Evolutionary conservation across 2,797 vertebrate species (phyloP), one percentile per base, ranked within the genome.

Genomic region (Platyrinchus mystaceus): DNA sequence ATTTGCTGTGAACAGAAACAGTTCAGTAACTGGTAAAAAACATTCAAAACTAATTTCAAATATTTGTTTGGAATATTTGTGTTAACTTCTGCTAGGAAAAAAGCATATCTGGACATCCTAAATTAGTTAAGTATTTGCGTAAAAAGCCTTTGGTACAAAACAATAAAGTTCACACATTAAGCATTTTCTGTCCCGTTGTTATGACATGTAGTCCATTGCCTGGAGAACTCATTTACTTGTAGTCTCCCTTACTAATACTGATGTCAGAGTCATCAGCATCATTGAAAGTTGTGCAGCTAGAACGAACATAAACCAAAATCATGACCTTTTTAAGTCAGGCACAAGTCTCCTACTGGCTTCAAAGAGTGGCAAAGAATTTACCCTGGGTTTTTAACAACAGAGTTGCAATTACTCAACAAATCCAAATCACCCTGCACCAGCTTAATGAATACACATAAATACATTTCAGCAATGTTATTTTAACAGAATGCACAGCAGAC

Each of bases 161-260:
- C 12, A 59, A 36, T 36, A 66, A 67, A 50, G 5, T 52, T 83
- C 53, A 55, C 11, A 80, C 2, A 28, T 49, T 17, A 63, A 66
- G 27, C 6, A 49, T 52, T 52, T 69, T 84, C 58, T 67, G 37
- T 46, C 47, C 34, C 5, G 0, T 58, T 92, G 41, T 30, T 67
- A n/a, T 0, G 2, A 66, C 2, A 4, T 41, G 32, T 4, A 74
- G 30, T 7, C 26, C 3, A 0, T 10, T 53, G 18, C 28, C 62
- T 32, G 10, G 28, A 43, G 63, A 67, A 30, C 18, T 46, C 20
- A 49, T 41, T 70, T 74, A n/a, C 21, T 77, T 56, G 10, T 34
- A n/a, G 30, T 60, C 15, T 68, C 32, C 52, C 75, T 24, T 39
- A 46, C 16, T 39, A 60, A 69, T 26, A 86, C 20, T 56, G 34